phyloP scores from a whole-genome alignment of 2,888 invertebrate genomes.

The Caenorhabditis afra region DNA sequence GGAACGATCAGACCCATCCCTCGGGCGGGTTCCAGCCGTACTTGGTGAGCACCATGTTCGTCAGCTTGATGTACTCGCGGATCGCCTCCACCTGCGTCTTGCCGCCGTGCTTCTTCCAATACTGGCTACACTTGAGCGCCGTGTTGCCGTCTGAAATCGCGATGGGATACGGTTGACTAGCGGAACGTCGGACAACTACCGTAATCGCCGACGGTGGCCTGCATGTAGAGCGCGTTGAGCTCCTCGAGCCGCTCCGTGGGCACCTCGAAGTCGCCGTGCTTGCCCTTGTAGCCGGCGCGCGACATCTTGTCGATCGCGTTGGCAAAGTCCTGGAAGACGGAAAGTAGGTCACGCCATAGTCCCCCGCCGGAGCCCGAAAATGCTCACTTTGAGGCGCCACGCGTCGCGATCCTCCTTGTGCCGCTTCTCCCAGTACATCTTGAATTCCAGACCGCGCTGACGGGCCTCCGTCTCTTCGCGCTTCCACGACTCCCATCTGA shows the following conservation, averaged over 20 bases:
- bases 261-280: slow-evolving; percentile 72
- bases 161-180: too few species aligned
- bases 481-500: slow-evolving; percentile 69
- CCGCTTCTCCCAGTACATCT: slow-evolving; percentile 72
- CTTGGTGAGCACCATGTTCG: slow-evolving; percentile 70
- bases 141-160: slow-evolving; percentile 66
- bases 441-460: slow-evolving; percentile 67
- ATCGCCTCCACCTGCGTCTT: slow-evolving; percentile 68
- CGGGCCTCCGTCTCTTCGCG: slow-evolving; percentile 68
- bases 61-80: slow-evolving; percentile 69
- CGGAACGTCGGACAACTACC: too few species aligned
- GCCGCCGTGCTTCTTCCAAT: slow-evolving; percentile 66
- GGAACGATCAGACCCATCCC: slow-evolving; percentile 71
- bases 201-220: slow-evolving; percentile 71
- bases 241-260: slow-evolving; percentile 67
- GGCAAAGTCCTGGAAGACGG: slow-evolving; percentile 71
- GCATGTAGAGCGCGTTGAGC: slow-evolving; percentile 70
- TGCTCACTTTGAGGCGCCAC: slow-evolving; percentile 70
- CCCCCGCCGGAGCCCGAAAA: too few species aligned
- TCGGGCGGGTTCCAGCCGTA: slow-evolving; percentile 76
- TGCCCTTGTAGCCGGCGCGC: slow-evolving; percentile 74
- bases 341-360: not conserved
- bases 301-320: slow-evolving; percentile 73
- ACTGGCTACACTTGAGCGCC: slow-evolving; percentile 58
- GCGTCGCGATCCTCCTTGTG: slow-evolving; percentile 68